Conservation (phyloP, 2,797 vertebrate genomes). For the Silurus aristotelis region DNA sequence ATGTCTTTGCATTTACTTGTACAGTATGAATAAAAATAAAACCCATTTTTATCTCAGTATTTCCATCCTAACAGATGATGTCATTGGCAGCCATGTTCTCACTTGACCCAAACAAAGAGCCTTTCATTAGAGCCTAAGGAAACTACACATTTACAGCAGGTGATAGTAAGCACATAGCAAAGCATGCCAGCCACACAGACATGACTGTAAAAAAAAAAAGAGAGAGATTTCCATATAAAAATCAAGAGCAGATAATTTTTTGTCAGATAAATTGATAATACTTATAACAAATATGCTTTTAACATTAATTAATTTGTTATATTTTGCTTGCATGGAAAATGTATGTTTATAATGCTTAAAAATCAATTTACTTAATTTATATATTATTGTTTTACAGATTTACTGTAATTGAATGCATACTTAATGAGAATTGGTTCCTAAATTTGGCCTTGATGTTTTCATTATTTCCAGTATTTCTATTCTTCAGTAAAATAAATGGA, state of each 20-base stretch:
- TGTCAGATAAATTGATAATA: neutral
- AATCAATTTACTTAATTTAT: neutral
- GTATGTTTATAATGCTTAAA: neutral
- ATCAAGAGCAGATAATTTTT: neutral
- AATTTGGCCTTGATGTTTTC: neutral
- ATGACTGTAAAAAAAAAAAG: neutral
- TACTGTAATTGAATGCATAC: neutral
- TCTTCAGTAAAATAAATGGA: neutral
- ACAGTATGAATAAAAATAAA: conserved; percentile 1
- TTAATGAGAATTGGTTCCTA: neutral
- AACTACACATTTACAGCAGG: conserved; percentile 40
- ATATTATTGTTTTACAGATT: neutral
- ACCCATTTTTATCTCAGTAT: conserved; percentile 1
- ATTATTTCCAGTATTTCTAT: neutral
- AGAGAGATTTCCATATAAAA: neutral
- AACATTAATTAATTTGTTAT: neutral
- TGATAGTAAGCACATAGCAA: conserved; percentile 38
- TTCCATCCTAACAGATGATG: conserved; percentile 31
- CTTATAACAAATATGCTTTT: neutral
- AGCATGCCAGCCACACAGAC: neutral
- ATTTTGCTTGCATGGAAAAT: neutral
- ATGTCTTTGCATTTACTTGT: neutral
- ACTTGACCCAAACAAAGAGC: conserved; percentile 35
- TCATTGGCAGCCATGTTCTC: conserved; percentile 27
- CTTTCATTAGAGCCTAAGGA: conserved; percentile 36